Base-by-base conservation (phyloP, 2,888 invertebrate genomes). In the Parasteatoda lunata region DNA sequence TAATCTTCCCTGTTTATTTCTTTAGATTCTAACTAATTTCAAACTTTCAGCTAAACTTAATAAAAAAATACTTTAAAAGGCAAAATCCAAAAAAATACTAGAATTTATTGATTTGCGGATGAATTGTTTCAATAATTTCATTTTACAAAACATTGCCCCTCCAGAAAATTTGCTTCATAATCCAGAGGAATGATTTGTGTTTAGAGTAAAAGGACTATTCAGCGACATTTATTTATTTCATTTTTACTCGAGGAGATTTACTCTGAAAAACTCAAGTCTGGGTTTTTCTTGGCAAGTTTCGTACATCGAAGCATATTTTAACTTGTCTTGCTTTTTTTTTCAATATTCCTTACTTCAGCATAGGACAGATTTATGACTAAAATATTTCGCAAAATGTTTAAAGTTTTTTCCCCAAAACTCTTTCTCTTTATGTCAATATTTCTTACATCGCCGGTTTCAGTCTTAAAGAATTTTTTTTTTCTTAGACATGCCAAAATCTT, bases 321-420 rank as follows among this genome's bases (percentile, higher is more conserved):
- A 45, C 54, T 59, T 75, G 45, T 47, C 54, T 78, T 73, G 30
- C 73, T 47, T 71, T 72, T 51, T 76, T 76, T 49, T n/a, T 9
- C 76, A 72, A 30, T 49, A 49, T 69, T 49, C 11, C 45, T 47
- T 30, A 51, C 52, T 47, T 30, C 72, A 64, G 65, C 66, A 49
- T 59, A 4, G 59, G 76, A 82, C 76, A 76, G 82, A 82, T 82
- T 76, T 82, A 82, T 76, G 64, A 75, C 15, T 51, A 64, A 69
- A 82, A 82, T 82, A 76, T 82, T 82, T 82, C 49, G 76, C 54
- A 81, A 81, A 81, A 77, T 65, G n/a, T 77, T 77, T 47, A 52
- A 66, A 65, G 77, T 52, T 69, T 30, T n/a, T 59, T 59, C 59
- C n/a, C n/a, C 59, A 59, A n/a, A 13, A 13, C 59, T 59, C 11